Evolutionary conservation across 1,140 invertebrate genomes (phyloP).

Genomic region (Conus betulinus): DNA sequence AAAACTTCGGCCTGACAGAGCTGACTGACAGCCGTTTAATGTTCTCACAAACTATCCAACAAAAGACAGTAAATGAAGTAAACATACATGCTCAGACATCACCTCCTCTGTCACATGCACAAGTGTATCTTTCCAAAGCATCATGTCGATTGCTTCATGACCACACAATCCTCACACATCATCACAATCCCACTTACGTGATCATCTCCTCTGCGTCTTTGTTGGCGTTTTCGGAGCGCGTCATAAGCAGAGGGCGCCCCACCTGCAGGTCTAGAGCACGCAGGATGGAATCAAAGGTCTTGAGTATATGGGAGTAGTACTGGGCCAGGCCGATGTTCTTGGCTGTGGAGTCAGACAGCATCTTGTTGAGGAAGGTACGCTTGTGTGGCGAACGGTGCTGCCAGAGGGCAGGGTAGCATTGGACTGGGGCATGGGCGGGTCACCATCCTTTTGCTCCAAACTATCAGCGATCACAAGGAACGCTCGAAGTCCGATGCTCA

Average conservation of each 20-base stretch:
- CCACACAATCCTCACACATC: neutral
- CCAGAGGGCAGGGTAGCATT: conserved; percentile 95
- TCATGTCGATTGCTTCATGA: neutral
- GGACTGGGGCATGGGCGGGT: conserved; percentile 97
- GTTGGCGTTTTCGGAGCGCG: conserved; percentile 95
- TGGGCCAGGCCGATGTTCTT: conserved; percentile 96
- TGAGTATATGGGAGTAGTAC: conserved; percentile 95
- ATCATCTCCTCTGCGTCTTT: conserved; percentile 98
- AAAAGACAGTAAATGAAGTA: no score
- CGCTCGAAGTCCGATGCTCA: conserved; percentile 96
- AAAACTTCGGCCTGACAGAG: no score
- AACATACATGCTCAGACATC: neutral
- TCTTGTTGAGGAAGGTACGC: conserved; percentile 83
- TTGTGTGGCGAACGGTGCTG: conserved; percentile 91
- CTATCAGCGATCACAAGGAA: conserved; percentile 99
- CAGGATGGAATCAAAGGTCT: conserved; percentile 97
- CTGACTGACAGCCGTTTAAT: no score
- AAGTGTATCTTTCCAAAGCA: neutral
- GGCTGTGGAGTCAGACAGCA: conserved; percentile 88
- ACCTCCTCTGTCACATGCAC: neutral
- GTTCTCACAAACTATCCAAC: no score
- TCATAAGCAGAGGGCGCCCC: conserved; percentile 95
- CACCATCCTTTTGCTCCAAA: conserved; percentile 97
- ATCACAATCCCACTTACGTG: conserved; percentile 77
- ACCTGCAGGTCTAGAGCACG: conserved; percentile 97